Base-by-base conservation (phyloP, 2,797 vertebrate genomes). In the Lithobates sylvaticus region DNA sequence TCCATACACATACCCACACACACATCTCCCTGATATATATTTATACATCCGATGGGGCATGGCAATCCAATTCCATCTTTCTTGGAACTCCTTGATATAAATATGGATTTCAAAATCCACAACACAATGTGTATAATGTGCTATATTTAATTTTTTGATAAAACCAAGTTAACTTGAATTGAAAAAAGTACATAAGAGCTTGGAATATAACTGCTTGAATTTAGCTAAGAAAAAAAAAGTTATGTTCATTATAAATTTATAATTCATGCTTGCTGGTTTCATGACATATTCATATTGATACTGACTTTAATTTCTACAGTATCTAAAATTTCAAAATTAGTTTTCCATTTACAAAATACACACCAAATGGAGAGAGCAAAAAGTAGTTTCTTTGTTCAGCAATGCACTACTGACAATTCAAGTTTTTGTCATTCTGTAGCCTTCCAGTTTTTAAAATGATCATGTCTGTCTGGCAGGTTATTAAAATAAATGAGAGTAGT, bases 401-500 rank as follows among this genome's bases (percentile, higher is more conserved):
- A 95, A 96, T 93, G 93, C 94, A 95, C 91, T 96, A 96, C 94
- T 97, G 97, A 97, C 96, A 95, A 95, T 96, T 95, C 95, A 92
- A 94, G 94, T 94, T 96, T 93, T 96, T 97, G 97, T 97, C 97
- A 97, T 95, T 96, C 97, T 95, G 93, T 88, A 93, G 95, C 93
- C 94, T 95, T 95, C 94, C 90, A 96, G 95, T 95, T 97, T 97
- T 96, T 97, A 97, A 96, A 32, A 96, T 97, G 96, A 97, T 98
- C 96, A 97, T 98, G 97, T 97, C 97, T 96, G 92, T 92, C 93
- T 98, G 97, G 96, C 97, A 99, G 98, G 96, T 97, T 97, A 98
- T 99, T 99, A 98, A 97, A 99, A 99, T 98, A 98, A 99, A 99
- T 98, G 97, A 99, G 97, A 92, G 94, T 93, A 92, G 94, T 93